phyloP scores from a whole-genome alignment of 2,113 vertebrate species.

The Catagonus wagneri region DNA sequence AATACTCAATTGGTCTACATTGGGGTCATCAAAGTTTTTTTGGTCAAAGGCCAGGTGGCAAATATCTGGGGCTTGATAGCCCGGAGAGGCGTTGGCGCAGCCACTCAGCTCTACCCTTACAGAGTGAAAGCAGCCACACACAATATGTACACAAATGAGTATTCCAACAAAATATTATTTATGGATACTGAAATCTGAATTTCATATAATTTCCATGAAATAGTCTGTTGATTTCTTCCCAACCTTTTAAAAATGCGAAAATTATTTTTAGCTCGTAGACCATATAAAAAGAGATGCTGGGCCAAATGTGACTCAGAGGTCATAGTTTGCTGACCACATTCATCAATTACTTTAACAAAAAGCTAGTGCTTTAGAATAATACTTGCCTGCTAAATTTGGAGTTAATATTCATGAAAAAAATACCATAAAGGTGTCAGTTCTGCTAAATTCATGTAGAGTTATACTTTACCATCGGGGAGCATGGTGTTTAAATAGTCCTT shows the following conservation, averaged over 20 bases:
- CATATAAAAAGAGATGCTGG: neutral
- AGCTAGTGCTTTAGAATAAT: neutral
- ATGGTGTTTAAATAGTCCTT: neutral
- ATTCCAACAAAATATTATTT: neutral
- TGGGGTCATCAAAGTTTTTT: neutral
- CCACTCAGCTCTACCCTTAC: neutral
- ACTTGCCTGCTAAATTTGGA: neutral
- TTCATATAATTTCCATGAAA: conserved; percentile 31
- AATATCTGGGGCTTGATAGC: neutral
- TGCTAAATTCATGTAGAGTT: neutral
- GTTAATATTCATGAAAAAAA: conserved; percentile 55
- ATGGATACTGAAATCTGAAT: neutral
- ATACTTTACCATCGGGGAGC: neutral
- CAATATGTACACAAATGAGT: neutral
- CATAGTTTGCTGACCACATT: neutral
- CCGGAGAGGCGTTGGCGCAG: neutral
- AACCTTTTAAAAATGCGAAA: conserved; percentile 21
- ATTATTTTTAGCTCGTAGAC: neutral
- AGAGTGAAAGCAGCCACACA: neutral
- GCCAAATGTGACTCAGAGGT: neutral
- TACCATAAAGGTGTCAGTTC: neutral
- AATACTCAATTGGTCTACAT: neutral
- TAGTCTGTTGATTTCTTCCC: neutral
- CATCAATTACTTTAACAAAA: neutral
- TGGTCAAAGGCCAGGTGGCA: neutral